Evolutionary conservation across 2,797 vertebrate genomes (phyloP).

Genomic region (Acipenser oxyrinchus): DNA sequence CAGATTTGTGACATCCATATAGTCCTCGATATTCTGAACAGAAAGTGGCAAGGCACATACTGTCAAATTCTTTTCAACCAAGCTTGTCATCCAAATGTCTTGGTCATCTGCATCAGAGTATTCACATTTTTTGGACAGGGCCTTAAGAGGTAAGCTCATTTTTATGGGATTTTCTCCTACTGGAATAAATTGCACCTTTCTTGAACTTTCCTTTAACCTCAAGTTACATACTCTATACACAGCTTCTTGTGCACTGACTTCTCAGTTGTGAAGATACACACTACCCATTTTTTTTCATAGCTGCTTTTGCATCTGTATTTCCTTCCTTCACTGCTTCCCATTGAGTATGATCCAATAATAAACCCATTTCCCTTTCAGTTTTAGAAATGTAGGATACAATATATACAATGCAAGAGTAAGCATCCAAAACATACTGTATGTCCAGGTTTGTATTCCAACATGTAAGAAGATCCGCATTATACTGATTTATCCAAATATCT

Average conservation of each 20-base stretch:
- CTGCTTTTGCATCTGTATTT: slow-evolving; percentile 16
- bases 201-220: slow-evolving; percentile 8
- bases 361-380: slow-evolving; percentile 23
- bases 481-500: slow-evolving; percentile 18
- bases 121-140: not conserved
- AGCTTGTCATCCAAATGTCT: slow-evolving; percentile 19
- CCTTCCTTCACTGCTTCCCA: slow-evolving; percentile 6
- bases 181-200: slow-evolving; percentile 23
- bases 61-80: slow-evolving; percentile 14
- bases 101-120: not conserved
- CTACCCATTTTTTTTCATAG: slow-evolving; percentile 16
- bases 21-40: too few relatives aligned
- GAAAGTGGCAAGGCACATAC: too few relatives aligned
- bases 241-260: slow-evolving; percentile 27
- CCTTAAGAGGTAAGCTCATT: slow-evolving; percentile 20
- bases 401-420: slow-evolving; percentile 21
- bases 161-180: slow-evolving; percentile 8
- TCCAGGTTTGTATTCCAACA: slow-evolving; percentile 26
- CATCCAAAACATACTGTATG: slow-evolving; percentile 22
- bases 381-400: slow-evolving; percentile 26
- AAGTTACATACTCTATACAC: slow-evolving; percentile 21
- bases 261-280: slow-evolving; percentile 24
- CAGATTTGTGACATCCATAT: too few relatives aligned
- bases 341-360: slow-evolving; percentile 10
- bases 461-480: slow-evolving; percentile 8